phyloP scores from a whole-genome alignment of 1,140 invertebrate genomes.

The Macrotrachela quadricornifera region DNA sequence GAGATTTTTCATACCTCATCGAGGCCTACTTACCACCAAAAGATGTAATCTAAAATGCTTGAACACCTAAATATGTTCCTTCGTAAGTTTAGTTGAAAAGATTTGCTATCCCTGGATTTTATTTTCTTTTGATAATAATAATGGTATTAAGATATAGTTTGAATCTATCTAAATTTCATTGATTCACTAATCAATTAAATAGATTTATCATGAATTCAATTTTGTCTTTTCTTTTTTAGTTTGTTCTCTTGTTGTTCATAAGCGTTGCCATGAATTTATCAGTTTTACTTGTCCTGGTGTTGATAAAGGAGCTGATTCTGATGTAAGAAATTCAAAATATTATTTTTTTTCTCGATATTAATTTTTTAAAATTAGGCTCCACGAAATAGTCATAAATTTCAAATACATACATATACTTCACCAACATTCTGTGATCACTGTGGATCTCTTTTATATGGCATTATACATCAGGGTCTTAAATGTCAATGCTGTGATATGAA shows the following conservation, averaged over 20 bases:
- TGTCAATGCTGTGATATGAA: conserved; percentile 96
- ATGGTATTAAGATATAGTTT: no score
- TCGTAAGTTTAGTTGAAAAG: no score
- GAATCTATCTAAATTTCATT: no score
- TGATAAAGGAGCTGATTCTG: conserved; percentile 89
- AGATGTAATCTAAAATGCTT: no score
- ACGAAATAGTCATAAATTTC: conserved; percentile 63
- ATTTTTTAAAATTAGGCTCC: not conserved
- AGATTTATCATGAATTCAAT: not conserved
- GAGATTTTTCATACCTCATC: no score
- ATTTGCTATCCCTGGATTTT: no score
- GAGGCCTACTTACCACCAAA: no score
- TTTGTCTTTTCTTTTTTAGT: conserved; percentile 13
- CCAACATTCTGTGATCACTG: conserved; percentile 99
- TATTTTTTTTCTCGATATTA: conserved; percentile 17
- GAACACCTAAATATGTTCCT: no score
- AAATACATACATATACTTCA: conserved; percentile 76
- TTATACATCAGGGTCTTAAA: conserved; percentile 79
- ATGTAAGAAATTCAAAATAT: conserved; percentile 46
- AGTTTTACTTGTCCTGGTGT: conserved; percentile 91
- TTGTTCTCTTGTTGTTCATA: conserved; percentile 76
- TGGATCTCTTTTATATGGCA: conserved; percentile 78
- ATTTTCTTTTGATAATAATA: no score
- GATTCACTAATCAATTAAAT: no score
- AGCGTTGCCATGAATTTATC: conserved; percentile 95